These are phyloP conservation scores for Falco berigora DNA, from an alignment of 2,797 vertebrate genomes.

Conservation along the genomic window DNA sequence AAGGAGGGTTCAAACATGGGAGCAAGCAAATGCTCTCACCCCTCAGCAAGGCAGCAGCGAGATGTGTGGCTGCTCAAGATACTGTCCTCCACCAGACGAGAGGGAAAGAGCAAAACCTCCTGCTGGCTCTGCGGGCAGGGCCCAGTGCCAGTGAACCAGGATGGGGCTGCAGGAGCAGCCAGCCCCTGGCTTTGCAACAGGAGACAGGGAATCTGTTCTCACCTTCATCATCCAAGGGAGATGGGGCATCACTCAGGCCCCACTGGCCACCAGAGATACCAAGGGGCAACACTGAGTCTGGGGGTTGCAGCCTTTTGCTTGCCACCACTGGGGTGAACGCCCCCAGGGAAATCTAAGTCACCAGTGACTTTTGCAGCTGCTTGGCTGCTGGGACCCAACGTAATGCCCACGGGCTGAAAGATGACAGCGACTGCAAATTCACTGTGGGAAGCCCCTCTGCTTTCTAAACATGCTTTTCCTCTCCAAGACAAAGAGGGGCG, in stretches of 20 bases:
- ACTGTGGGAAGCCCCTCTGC: background rate
- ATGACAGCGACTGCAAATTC: background rate
- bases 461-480: background rate
- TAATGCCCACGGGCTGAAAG: fast-evolving
- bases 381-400: background rate
- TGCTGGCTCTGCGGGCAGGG: background rate
- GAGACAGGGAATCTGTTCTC: background rate
- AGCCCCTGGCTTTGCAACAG: background rate
- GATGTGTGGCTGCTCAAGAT: background rate
- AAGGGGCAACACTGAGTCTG: background rate
- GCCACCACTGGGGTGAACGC: fast-evolving
- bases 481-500: background rate
- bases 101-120: background rate
- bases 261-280: fast-evolving
- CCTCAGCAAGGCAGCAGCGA: background rate
- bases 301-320: background rate
- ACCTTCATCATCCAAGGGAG: background rate
- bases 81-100: fast-evolving
- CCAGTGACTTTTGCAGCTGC: background rate
- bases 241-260: background rate
- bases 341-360: fast-evolving
- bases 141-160: fast-evolving
- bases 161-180: background rate
- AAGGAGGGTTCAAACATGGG: fast-evolving
- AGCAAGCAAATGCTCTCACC: background rate